Base-by-base conservation (phyloP, 2,888 invertebrate species). In the Caenorhabditis afra region DNA sequence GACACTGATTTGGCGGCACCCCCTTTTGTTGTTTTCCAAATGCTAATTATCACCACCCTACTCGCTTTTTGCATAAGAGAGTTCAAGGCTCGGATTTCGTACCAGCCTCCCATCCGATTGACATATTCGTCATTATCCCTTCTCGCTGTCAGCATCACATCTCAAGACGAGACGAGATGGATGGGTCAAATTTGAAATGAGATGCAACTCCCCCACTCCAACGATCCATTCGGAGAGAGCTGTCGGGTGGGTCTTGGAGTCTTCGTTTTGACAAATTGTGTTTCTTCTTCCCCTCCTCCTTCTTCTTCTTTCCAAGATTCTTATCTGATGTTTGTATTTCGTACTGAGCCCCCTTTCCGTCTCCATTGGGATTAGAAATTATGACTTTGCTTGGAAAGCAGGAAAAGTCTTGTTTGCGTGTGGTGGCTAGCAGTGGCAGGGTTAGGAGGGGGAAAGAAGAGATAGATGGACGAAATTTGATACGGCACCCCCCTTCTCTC, bases 381-480 rank as follows among this genome's bases (percentile, higher is more conserved):
- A 73, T 73, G 64, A 57, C 53, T 23, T 44, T 18, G n/a, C 52
- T 16, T 16, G 18, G 22, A 20, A 20, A 18, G 59, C 23, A n/a
- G 18, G 22, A 20, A 20, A 18, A 5, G 39, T 50, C 50, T 29
- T 58, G 35, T 59, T 29, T 59, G 29, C 52, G 37, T 49, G 41
- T 50, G 20, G 50, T 3, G 23, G 16, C 41, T 14, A 16, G 3
- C 23, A n/a, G 10, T 49, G 11, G 20, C 10, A 20, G 20, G 20
- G 10, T 29, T n/a, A 29, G 41, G 11, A 41, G 11, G n/a, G 16
- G 10, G 10, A 20, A 8, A 7, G 55, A 45, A 50, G 16, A 64
- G 57, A 71, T 50, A 64, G 71, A 64, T 57, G 70, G n/a, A 41
- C 16, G 64, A 64, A 73, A 73, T 64, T 73, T 58, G 71, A 73